Base-by-base conservation (phyloP, 2,888 invertebrate species). In the Geotrupes spiniger region DNA sequence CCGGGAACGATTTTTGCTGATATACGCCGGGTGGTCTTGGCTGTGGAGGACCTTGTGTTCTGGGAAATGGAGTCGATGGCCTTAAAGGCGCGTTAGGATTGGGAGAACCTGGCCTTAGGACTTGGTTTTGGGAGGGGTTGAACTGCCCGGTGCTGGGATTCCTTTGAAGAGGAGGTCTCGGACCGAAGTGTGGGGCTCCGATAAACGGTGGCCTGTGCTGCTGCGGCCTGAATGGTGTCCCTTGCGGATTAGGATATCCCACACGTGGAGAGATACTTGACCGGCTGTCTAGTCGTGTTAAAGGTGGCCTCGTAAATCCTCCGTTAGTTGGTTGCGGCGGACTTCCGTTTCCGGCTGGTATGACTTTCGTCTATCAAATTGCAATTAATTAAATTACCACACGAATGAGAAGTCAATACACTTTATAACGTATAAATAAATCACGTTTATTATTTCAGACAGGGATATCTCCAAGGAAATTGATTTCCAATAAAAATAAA, bases 1-100 rank as follows among this genome's bases (percentile, higher is more conserved):
- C 72, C 59, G 75, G 70, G 62, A 76, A 74, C 10, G 77, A 74
- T 49, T 75, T 69, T 65, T 77, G 78, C 54, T 75, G 73, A 10
- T 72, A 67, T 42, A 75, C 55, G 50, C 68, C 72, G 10, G 65
- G 67, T 26, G 61, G 56, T 40, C 64, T 63, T 3, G 43, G 41
- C n/a, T 42, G 27, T 25, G 36, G 27, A 25, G 61, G 66, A 27
- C 62, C 53, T 41, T 57, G 63, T 16, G 59, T 60, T 44, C 62
- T 53, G 12, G 57, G 57, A 43, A 52, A 56, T 33, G 60, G 54
- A 8, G 63, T 61, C 14, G 48, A 49, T 21, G 53, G 53, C 16
- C 52, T 36, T 39, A 46, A 36, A 21, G 44, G 43, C 9, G 51
- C 17, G 28, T 38, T 38, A 10, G 52, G 49, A 36, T 46, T 51